Evolutionary conservation across 2,113 vertebrate genomes (phyloP).

Genomic region (Podarcis raffonei): DNA sequence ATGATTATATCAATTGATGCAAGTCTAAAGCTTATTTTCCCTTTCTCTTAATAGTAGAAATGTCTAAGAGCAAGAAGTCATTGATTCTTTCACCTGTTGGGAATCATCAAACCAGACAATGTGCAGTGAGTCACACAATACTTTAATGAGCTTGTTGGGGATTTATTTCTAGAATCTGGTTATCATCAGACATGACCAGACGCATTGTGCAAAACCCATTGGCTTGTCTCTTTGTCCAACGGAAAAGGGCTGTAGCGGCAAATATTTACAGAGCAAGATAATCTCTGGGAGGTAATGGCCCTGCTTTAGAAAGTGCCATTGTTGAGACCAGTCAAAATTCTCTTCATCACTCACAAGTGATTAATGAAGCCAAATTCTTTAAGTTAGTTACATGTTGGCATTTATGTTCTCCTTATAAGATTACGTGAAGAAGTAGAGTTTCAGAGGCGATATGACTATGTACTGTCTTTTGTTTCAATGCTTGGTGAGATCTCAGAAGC

Average conservation of each 20-base stretch:
- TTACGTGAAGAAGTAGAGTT: background rate
- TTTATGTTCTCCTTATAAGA: constrained; percentile 23
- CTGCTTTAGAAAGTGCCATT: constrained; percentile 41
- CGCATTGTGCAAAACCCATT: constrained; percentile 28
- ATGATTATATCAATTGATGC: background rate
- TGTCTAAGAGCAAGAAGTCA: constrained; percentile 20
- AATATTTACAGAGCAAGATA: constrained; percentile 65
- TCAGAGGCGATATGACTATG: background rate
- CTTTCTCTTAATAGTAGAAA: constrained; percentile 13
- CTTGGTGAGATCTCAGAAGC: background rate
- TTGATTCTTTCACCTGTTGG: constrained; percentile 24
- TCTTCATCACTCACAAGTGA: constrained; percentile 17
- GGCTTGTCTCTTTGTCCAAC: constrained; percentile 22
- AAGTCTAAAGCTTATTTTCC: constrained; percentile 17
- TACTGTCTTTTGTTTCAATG: constrained; percentile 17
- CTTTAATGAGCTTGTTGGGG: background rate
- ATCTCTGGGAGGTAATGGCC: constrained; percentile 49
- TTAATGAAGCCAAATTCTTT: constrained; percentile 55
- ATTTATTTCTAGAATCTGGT: constrained; percentile 46
- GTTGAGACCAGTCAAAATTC: constrained; percentile 54
- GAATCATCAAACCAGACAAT: background rate
- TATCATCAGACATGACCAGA: constrained; percentile 42
- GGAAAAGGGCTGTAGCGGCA: constrained; percentile 23
- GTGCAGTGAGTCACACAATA: background rate
- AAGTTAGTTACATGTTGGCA: constrained; percentile 48